Base-by-base conservation (phyloP, 2,797 vertebrate genomes). In the Nothura maculosa region DNA sequence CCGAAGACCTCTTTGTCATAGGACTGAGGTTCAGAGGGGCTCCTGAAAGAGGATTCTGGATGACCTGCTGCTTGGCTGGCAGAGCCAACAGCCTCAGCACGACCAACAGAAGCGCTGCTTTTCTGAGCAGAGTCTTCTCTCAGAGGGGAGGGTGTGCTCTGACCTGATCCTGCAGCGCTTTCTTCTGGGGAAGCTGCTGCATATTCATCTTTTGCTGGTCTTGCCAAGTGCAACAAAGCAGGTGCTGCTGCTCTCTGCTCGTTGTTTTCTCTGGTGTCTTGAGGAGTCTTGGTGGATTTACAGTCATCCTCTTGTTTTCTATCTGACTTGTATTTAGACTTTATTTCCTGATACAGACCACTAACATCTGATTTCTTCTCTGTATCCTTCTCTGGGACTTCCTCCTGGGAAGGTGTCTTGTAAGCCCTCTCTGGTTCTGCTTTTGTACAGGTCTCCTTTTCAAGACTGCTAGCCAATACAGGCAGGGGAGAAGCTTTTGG, bases 41-140 rank as follows among this genome's bases (percentile, higher is more conserved):
- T 95, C 96, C 97, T 88, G 97, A 97, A 96, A 32, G 36, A 88
- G 50, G 92, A 32, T 24, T 68, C 81, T 6, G 96, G 84, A 50
- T 96, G 97, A 96, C 97, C 98, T 8, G 97, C 95, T 12, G 96
- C 97, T 63, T 1, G 96, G 69, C 96, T 94, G 45, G 98, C 96
- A 79, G 98, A 98, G 79, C 96, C 73, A n/a, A 97, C 96, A 80
- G 97, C 97, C 73, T 93, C 98, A 4, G 97, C 97, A 88, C 82
- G 81, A 57, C 93, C 83, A 9, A 96, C 85, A 10, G 95, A 76
- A 54, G 95, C 95, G 74, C 96, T 95, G 58, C 95, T 94, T 88
- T 94, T 95, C 63, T 96, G 78, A 52, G 14, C 43, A 16, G 70
- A 68, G 17, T 95, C 92, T 69, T 91, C 94, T 50, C 92, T 97